Percentiles rank a stretch among this genome's conserved stretches.
Evolutionary conservation across 2,888 invertebrate species (phyloP).

Genomic region (Dryadula phaetusa): DNA sequence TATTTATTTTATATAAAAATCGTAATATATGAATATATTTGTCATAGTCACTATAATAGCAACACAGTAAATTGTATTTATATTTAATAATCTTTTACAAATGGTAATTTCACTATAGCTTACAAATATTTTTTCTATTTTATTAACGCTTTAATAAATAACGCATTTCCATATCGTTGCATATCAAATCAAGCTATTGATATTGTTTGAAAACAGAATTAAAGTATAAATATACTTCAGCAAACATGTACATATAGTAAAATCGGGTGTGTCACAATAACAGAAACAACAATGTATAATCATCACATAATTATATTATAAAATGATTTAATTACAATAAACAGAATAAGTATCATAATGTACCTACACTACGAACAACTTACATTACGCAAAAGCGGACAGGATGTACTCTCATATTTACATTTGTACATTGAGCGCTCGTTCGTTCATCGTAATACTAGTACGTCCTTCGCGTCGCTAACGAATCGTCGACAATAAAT

Average conservation of each 20-base stretch:
- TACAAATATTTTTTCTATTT: slow-evolving; percentile 18
- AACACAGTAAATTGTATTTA: slow-evolving; percentile 19
- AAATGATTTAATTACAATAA: slow-evolving; percentile 86
- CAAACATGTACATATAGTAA: slow-evolving; percentile 7
- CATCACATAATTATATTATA: slow-evolving; percentile 85
- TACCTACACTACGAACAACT: slow-evolving; percentile 85
- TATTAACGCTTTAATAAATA: slow-evolving; percentile 17
- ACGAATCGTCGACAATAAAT: slow-evolving; percentile 76
- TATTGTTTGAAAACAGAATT: slow-evolving; percentile 7
- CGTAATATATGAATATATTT: slow-evolving; percentile 21
- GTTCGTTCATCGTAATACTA: slow-evolving; percentile 80
- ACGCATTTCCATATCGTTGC: slow-evolving; percentile 3
- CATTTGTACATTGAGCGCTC: slow-evolving; percentile 85
- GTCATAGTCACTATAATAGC: slow-evolving; percentile 16
- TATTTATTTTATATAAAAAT: slow-evolving; percentile 19
- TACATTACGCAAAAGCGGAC: slow-evolving; percentile 83
- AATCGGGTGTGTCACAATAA: slow-evolving; percentile 46
- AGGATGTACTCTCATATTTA: slow-evolving; percentile 83
- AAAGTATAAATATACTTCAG: slow-evolving; percentile 17
- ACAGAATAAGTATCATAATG: slow-evolving; percentile 85
- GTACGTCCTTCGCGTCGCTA: slow-evolving; percentile 72
- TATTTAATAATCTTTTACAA: slow-evolving; percentile 19
- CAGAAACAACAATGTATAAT: slow-evolving; percentile 79
- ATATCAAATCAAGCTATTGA: slow-evolving; percentile 12
- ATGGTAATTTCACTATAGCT: slow-evolving; percentile 22